A percentile compares a stretch with the other conserved stretches of the same genome.
phyloP scores from a whole-genome alignment of 1,140 invertebrate species.

The Drosophila burlai region DNA sequence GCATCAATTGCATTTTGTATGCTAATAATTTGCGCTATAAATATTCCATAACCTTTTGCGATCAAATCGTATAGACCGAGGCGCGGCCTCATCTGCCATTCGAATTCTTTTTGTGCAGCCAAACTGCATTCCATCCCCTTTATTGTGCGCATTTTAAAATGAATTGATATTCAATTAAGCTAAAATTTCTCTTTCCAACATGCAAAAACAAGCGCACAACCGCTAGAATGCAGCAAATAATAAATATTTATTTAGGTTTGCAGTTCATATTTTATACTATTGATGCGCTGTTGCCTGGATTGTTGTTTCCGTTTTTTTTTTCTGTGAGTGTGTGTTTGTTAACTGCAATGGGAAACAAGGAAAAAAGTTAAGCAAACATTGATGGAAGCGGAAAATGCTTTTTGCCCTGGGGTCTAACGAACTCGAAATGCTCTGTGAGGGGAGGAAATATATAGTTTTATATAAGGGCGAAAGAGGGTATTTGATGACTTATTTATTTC shows the following conservation, averaged over 20 bases:
- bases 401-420: slow-evolving; percentile 6
- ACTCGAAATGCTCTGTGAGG: slow-evolving; percentile 13
- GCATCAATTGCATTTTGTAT: slow-evolving; percentile 82
- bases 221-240: slow-evolving; percentile 62
- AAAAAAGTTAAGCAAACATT: slow-evolving; percentile 49
- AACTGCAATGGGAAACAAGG: slow-evolving; percentile 26
- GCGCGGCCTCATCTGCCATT: slow-evolving; percentile 19
- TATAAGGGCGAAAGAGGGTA: background rate
- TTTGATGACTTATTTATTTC: background rate
- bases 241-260: slow-evolving; percentile 83
- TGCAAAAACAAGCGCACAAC: background rate
- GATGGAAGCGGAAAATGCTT: slow-evolving; percentile 19
- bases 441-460: background rate
- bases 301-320: slow-evolving; percentile 26
- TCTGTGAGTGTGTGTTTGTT: background rate
- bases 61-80: slow-evolving; percentile 19
- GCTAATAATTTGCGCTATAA: slow-evolving; percentile 79
- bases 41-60: slow-evolving; percentile 63
- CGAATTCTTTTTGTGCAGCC: slow-evolving; percentile 4
- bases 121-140: slow-evolving; percentile 1
- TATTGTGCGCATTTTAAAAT: slow-evolving; percentile 56
- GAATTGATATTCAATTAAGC: slow-evolving; percentile 83
- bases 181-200: slow-evolving; percentile 36
- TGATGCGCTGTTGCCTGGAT: slow-evolving; percentile 59
- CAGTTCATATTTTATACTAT: slow-evolving; percentile 80